Evolutionary conservation across 2,797 vertebrate genomes (phyloP).

Genomic region (Pangasius larnaudii): DNA sequence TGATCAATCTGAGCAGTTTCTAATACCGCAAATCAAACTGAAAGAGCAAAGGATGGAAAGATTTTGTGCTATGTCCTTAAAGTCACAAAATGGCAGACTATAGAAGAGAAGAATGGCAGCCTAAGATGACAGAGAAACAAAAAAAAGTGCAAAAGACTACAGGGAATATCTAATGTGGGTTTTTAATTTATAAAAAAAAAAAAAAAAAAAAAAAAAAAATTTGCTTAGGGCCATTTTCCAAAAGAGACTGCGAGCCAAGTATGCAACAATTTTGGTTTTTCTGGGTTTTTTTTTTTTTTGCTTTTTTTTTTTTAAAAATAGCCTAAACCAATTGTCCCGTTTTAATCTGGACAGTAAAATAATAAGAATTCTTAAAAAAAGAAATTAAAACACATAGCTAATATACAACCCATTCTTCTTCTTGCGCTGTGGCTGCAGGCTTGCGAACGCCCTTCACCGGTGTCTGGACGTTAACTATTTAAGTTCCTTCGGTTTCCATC

Average conservation of each 20-base stretch:
- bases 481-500: slow-evolving; percentile 43
- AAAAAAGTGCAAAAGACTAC: slow-evolving; percentile 57
- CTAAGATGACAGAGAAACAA: slow-evolving; percentile 41
- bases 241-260: slow-evolving; percentile 53
- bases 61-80: background rate
- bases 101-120: background rate
- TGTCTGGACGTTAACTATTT: background rate
- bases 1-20: background rate
- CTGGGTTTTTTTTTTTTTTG: background rate
- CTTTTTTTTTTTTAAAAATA: slow-evolving; percentile 68
- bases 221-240: slow-evolving; percentile 1
- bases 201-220: slow-evolving; percentile 21
- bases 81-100: slow-evolving; percentile 2
- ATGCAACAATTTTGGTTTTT: slow-evolving; percentile 36
- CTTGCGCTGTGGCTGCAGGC: slow-evolving; percentile 39
- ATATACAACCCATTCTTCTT: slow-evolving; percentile 69
- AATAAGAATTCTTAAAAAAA: slow-evolving; percentile 71
- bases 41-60: background rate
- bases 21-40: background rate
- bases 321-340: slow-evolving; percentile 58
- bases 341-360: slow-evolving; percentile 69
- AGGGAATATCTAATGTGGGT: slow-evolving; percentile 14
- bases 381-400: slow-evolving; percentile 72
- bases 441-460: slow-evolving; percentile 46
- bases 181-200: background rate